Evolutionary conservation across 2,797 vertebrate species (phyloP), one percentile per base, ranked within the genome.

Genomic region (Betta splendens): DNA sequence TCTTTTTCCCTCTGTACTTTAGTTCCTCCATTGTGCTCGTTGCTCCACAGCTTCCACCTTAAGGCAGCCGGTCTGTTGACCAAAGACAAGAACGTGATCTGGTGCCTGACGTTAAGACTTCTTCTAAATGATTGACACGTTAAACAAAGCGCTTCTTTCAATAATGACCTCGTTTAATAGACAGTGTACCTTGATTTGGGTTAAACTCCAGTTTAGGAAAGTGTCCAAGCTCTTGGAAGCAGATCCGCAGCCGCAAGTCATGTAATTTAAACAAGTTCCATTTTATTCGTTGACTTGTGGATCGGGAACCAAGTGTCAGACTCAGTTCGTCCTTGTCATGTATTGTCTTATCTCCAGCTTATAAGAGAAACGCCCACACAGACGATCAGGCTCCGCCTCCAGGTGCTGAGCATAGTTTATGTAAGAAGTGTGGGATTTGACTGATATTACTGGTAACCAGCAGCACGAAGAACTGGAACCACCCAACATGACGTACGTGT

Each of bases 21-120:
- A 90, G 18, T 0, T 91, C 89, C 26, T 91, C 92, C 91, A 92
- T 91, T 20, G 39, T 74, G 37, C 25, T 53, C 5, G 26, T 40
- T 53, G 47, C 13, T 42, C 28, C 22, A 8, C 64, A 25, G 37
- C 38, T 43, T 18, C 16, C 45, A 40, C 13, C 13, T 39, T 21
- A 22, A 20, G 8, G 22, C 5, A 16, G 17, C 9, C 12, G 49
- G 20, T 25, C 12, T 20, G 45, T 44, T 28, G 50, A 29, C 16
- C 23, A 48, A 2, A 10, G 45, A n/a, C n/a, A n/a, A n/a, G n/a
- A n/a, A n/a, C n/a, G n/a, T n/a, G 25, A 25, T 7, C 4, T 25
- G 10, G 0, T 6, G 48, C 7, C 40, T 64, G 44, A 44, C 1
- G 11, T 12, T 31, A 31, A 12, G 11, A 12, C 8, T 11, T 11